Conservation (phyloP, 2,113 vertebrate species). For the Anoura caudifer region DNA sequence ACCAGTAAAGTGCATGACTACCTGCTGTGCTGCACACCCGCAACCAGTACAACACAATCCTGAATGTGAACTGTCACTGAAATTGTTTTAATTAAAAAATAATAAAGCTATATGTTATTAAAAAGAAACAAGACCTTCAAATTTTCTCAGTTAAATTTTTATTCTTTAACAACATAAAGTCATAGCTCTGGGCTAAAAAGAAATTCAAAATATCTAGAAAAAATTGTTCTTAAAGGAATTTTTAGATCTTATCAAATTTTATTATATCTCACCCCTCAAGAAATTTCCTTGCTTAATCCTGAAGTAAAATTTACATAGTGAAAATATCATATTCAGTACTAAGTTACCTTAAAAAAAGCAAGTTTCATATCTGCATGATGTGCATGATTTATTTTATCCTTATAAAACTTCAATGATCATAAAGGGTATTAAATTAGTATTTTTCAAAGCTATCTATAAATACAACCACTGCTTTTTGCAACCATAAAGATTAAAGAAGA, state of each 20-base stretch:
- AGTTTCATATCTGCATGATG: background rate
- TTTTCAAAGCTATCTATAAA: background rate
- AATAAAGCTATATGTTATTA: background rate
- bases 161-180: background rate
- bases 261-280: background rate
- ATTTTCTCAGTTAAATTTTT: background rate
- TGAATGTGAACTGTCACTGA: background rate
- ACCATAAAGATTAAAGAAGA: background rate
- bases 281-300: background rate
- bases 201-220: background rate
- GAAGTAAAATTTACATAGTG: background rate
- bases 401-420: background rate
- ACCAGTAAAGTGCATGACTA: background rate
- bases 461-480: background rate
- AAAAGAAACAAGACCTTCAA: background rate
- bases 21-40: background rate
- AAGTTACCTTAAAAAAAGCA: background rate
- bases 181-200: background rate
- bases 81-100: background rate
- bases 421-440: background rate
- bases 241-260: constrained; percentile 19
- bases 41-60: background rate
- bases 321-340: background rate
- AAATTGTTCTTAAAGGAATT: constrained; percentile 18
- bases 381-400: constrained; percentile 1